phyloP scores from a whole-genome alignment of 2,113 vertebrate genomes.

The Candoia aspera region DNA sequence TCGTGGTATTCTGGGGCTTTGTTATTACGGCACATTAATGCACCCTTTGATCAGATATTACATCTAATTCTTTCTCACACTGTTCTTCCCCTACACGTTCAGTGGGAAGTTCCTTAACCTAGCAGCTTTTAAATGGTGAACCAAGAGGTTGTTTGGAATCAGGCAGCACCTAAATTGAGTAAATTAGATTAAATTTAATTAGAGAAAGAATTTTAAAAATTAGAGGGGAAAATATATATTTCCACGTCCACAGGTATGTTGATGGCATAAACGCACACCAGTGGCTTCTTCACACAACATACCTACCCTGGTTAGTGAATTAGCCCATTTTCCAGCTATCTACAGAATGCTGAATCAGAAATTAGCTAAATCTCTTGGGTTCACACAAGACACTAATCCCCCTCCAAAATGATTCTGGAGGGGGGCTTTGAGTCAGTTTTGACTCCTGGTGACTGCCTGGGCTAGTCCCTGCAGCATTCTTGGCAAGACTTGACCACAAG shows the following conservation, averaged over 20 bases:
- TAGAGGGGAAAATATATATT: background rate
- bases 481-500: too few relatives aligned
- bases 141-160: background rate
- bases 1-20: constrained; percentile 22
- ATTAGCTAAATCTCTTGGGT: background rate
- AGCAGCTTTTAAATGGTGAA: background rate
- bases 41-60: constrained; percentile 43
- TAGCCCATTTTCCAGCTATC: background rate
- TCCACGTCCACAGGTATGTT: background rate
- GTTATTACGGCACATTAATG: constrained; percentile 39
- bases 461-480: too few relatives aligned
- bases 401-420: too few relatives aligned
- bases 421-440: too few relatives aligned
- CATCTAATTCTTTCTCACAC: constrained; percentile 19
- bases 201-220: background rate
- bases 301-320: background rate
- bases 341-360: too few relatives aligned
- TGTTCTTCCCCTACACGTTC: background rate
- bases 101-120: background rate
- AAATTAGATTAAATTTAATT: background rate
- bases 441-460: too few relatives aligned
- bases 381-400: background rate
- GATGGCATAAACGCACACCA: background rate
- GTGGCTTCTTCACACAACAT: too few relatives aligned
- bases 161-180: background rate